Evolutionary conservation across 2,113 vertebrate species (phyloP).

Genomic region (Mohoua ochrocephala): DNA sequence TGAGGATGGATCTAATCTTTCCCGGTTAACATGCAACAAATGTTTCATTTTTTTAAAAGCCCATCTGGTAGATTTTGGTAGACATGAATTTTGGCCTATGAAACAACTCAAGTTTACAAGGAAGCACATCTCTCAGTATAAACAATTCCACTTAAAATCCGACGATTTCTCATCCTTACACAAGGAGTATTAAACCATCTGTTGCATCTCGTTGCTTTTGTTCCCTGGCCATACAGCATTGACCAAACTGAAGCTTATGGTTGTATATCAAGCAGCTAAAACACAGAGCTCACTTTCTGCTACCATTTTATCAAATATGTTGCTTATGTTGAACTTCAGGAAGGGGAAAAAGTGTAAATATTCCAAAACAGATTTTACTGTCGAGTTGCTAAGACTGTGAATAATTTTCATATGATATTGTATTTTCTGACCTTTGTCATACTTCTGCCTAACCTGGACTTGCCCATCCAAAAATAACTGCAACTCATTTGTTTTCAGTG

Average conservation of each 20-base stretch:
- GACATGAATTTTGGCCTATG: not conserved
- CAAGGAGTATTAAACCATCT: not conserved
- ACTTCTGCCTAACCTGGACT: not conserved
- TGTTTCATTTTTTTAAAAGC: not conserved
- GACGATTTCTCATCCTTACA: not conserved
- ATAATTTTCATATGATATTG: not conserved
- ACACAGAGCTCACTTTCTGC: not conserved
- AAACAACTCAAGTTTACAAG: not conserved
- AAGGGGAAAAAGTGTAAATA: not conserved
- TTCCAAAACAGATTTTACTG: not conserved
- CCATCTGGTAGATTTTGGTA: not conserved
- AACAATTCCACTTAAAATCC: not conserved
- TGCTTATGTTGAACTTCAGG: not conserved
- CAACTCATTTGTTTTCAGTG: not conserved
- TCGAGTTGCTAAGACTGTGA: not conserved
- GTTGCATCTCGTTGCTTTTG: not conserved
- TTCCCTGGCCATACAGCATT: rapidly evolving
- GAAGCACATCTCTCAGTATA: not conserved
- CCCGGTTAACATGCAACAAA: not conserved
- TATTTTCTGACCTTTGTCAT: not conserved
- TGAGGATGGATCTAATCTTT: not conserved
- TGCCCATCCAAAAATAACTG: not conserved
- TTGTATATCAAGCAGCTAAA: not conserved
- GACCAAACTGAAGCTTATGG: not conserved
- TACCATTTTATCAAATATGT: rapidly evolving